Conservation (phyloP, 2,888 invertebrate genomes). For the Drosophila niveifrons region DNA sequence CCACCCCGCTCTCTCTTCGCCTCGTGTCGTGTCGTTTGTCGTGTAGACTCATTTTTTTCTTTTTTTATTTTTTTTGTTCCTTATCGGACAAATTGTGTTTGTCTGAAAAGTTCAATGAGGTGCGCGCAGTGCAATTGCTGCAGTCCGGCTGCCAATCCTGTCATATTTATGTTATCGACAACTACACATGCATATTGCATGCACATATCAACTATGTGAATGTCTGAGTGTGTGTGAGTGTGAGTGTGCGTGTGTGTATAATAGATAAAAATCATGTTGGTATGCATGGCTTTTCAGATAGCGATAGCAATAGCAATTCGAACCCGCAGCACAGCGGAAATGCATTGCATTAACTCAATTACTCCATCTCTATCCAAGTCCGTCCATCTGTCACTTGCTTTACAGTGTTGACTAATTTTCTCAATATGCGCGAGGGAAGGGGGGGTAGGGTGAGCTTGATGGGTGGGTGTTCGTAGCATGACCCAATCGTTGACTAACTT, state of each 20-base stretch:
- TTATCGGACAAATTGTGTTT: constrained; percentile 80
- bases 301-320: constrained; percentile 46
- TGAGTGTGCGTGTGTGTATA: constrained; percentile 3
- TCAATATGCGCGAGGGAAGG: constrained; percentile 25
- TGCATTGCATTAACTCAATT: constrained; percentile 75
- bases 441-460: constrained; percentile 15
- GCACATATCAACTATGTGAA: too few relatives aligned
- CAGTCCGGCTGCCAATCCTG: constrained; percentile 47
- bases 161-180: constrained; percentile 76
- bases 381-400: constrained; percentile 1
- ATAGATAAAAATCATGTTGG: constrained; percentile 59
- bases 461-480: constrained; percentile 14
- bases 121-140: constrained; percentile 74
- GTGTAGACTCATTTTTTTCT: constrained; percentile 49
- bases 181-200: constrained; percentile 30
- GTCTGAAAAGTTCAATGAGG: constrained; percentile 79
- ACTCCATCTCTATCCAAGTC: constrained; percentile 24
- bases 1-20: constrained; percentile 20
- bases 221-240: background rate
- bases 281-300: constrained; percentile 36
- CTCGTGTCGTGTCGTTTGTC: constrained; percentile 42
- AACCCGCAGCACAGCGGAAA: constrained; percentile 66
- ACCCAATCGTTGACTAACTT: constrained; percentile 31
- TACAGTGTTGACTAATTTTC: constrained; percentile 67
- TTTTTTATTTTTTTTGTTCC: constrained; percentile 46